Evolutionary conservation across 2,113 vertebrate genomes (phyloP), one percentile per base, ranked within the genome.

Genomic region (Corapipo altera): DNA sequence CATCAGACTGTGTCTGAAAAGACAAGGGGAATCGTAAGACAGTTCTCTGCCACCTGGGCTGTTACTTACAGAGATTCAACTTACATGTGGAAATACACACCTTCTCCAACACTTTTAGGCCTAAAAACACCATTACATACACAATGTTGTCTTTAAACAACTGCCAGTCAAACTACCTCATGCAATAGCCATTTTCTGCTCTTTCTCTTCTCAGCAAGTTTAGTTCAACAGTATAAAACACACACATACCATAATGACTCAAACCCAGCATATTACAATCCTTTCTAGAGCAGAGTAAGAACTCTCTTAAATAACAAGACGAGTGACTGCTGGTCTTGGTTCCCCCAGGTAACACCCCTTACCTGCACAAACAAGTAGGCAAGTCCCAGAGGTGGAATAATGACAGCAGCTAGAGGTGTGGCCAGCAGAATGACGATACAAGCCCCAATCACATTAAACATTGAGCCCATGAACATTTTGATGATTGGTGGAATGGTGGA

Each of bases 331-430:
- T 67, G 49, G 21, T 17, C 57, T 6, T 16, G 37, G 12, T 5
- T 49, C 4, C 9, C 35, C n/a, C 52, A 28, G 12, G 37, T 2
- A 14, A 35, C 17, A 35, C 3, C 21, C 30, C 77, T 39, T n/a
- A 99, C 99, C 99, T 99, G 99, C 52, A 99, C 99, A 1, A 99
- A 98, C 41, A 99, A 98, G 97, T 99, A 99, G 87, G 99, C 35
- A 54, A 99, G 94, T 5, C 99, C 99, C 18, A 99, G 98, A 1
- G 99, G 97, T 1, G 98, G 99, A 88, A 99, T 99, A 95, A 98
- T 96, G 73, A 98, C 92, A 0, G 99, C 98, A 3, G 98, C 98
- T 14, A 99, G 95, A 1, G 99, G 99, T 0, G 99, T 99, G 93
- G 99, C 98, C 41, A 99, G 57, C 72, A 99, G 97, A 96, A 99